Evolutionary conservation across 1,140 invertebrate genomes (phyloP).

Genomic region (Drosophila arawakana): DNA sequence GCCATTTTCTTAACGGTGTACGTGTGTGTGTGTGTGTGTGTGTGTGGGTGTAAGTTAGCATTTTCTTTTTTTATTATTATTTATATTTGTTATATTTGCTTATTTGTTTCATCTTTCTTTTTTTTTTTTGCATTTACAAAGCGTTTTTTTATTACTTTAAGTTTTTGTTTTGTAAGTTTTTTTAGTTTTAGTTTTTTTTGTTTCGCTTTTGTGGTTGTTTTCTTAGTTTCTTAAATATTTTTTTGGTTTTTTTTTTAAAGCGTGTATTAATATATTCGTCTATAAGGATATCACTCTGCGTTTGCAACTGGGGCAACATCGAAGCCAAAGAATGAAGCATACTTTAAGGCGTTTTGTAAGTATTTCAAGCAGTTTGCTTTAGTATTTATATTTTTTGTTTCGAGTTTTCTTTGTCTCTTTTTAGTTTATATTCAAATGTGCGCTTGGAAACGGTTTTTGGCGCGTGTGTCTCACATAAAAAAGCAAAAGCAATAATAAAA

Average conservation of each 20-base stretch:
- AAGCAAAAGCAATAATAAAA: slow-evolving; percentile 49
- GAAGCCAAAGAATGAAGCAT: slow-evolving; percentile 76
- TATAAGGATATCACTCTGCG: slow-evolving; percentile 78
- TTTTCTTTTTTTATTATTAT: slow-evolving; percentile 48
- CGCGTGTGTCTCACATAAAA: slow-evolving; percentile 46
- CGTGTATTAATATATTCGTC: slow-evolving; percentile 84
- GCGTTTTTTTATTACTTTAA: slow-evolving; percentile 54
- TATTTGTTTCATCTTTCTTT: slow-evolving; percentile 53
- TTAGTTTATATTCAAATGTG: slow-evolving; percentile 29
- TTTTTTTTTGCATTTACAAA: slow-evolving; percentile 76
- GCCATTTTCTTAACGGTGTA: slow-evolving; percentile 59
- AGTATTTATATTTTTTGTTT: slow-evolving; percentile 4
- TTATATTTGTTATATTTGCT: slow-evolving; percentile 54
- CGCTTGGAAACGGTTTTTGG: slow-evolving; percentile 36
- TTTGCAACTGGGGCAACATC: slow-evolving; percentile 55
- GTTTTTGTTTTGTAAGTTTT: slow-evolving; percentile 18
- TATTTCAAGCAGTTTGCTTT: slow-evolving; percentile 34
- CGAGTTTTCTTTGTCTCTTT: neutral
- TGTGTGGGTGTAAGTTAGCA: slow-evolving; percentile 52
- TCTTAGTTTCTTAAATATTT: slow-evolving; percentile 16
- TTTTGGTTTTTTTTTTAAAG: slow-evolving; percentile 48
- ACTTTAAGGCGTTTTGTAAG: slow-evolving; percentile 63
- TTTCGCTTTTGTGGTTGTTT: slow-evolving; percentile 42
- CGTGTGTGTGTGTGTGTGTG: slow-evolving; percentile 41
- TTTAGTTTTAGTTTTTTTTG: slow-evolving; percentile 25